phyloP scores from a whole-genome alignment of 37 sponge, comb jelly and placozoan genomes.

The Hexactinellida sp. region DNA sequence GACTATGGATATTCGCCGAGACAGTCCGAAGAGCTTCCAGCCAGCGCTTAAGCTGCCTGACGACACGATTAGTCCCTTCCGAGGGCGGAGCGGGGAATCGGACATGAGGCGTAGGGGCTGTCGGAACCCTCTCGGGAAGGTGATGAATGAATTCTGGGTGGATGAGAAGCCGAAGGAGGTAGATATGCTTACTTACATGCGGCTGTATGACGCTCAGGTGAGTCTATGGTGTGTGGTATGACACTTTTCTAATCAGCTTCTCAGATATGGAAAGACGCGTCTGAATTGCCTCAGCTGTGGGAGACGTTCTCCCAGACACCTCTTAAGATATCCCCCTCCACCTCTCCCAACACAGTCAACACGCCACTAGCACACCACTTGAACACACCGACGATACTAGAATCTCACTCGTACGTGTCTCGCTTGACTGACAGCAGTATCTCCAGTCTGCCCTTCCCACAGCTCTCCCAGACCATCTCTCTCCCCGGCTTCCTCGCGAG shows the following conservation, averaged over 20 bases:
- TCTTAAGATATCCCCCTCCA: neutral
- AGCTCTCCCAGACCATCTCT: neutral
- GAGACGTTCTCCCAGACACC: conserved; percentile 7
- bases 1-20: neutral
- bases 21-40: neutral
- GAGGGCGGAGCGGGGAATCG: neutral
- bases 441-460: neutral
- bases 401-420: neutral
- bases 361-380: neutral
- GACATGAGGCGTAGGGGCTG: neutral
- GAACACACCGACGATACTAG: neutral
- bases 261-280: neutral
- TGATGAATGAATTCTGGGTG: neutral
- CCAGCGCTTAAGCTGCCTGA: neutral
- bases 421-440: neutral
- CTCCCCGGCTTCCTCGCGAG: neutral
- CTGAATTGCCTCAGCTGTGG: neutral
- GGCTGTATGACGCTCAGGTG: neutral
- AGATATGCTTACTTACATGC: neutral
- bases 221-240: neutral
- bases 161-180: neutral
- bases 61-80: neutral
- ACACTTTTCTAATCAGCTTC: neutral
- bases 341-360: neutral
- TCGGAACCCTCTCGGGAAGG: neutral